Evolutionary conservation across 2,888 invertebrate species (phyloP), one percentile per base, ranked within the genome.

Genomic region (Hecatera dysodea): DNA sequence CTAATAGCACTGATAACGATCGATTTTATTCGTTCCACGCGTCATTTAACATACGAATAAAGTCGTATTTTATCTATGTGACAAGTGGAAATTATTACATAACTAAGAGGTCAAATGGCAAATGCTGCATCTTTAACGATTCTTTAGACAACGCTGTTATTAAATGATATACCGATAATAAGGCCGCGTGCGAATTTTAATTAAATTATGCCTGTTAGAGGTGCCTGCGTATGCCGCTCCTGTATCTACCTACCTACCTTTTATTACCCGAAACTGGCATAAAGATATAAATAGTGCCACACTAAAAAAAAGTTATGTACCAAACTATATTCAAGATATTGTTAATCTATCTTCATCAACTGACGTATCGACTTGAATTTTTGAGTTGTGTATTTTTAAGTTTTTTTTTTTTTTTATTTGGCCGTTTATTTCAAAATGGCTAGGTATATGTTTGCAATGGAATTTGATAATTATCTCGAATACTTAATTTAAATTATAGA

Each of bases 101-200:
- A 77, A 70, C 19, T 12, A 17, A 9, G 17, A 22, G 57, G 69
- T 69, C 61, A 65, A 77, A 61, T 19, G 69, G 61, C 61, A 65
- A 77, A 61, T 19, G 56, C 3, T 19, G 53, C n/a, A n/a, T 12
- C 1, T 65, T 56, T 19, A 29, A 44, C 36, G 29, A 52, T 42
- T 62, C 36, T 57, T 27, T 24, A 29, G 29, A 56, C 36, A 36
- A 42, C 33, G n/a, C 19, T 22, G 57, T 50, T 50, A 19, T 70
- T 33, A 52, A 60, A 59, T 59, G 24, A 70, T 44, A n/a, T 52
- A 39, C 0, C 8, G 19, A 19, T 46, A 44, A 19, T 48, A 17
- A 50, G 27, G 8, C 12, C 22, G n/a, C 7, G 29, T 50, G 61
- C n/a, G 12, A 42, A 46, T 24, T n/a, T 53, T 53, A 33, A 53